These are phyloP conservation scores for Acleris sparsana DNA, from an alignment of 2,888 invertebrate genomes.

Conservation along the genomic window DNA sequence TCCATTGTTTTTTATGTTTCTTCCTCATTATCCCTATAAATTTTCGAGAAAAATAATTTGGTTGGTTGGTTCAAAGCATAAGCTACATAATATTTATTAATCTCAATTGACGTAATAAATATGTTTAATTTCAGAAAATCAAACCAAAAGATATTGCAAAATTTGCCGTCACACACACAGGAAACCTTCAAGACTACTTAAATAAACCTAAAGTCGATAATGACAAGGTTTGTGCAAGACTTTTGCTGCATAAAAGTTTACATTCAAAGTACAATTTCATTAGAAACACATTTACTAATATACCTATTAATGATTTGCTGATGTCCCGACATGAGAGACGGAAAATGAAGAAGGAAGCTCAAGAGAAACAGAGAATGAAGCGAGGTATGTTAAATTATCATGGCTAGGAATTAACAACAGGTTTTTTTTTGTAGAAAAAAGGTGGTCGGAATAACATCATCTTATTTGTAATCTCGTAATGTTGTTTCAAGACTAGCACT, in stretches of 20 bases:
- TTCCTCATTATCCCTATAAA: no score
- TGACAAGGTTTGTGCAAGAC: slow-evolving; percentile 71
- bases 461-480: no score
- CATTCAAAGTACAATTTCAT: slow-evolving; percentile 70
- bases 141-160: slow-evolving; percentile 70
- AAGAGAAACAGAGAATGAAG: slow-evolving; percentile 58
- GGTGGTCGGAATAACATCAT: no score
- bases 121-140: slow-evolving; percentile 67
- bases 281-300: slow-evolving; percentile 62
- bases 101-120: no score
- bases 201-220: slow-evolving; percentile 67
- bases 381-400: slow-evolving; percentile 40
- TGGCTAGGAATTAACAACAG: no score
- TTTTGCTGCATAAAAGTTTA: slow-evolving; percentile 69
- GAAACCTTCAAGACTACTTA: slow-evolving; percentile 61
- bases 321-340: slow-evolving; percentile 73
- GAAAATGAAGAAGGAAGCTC: slow-evolving; percentile 70
- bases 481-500: no score
- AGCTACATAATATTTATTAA: no score
- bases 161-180: slow-evolving; percentile 70
- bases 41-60: no score
- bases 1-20: no score
- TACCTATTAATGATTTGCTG: slow-evolving; percentile 70
- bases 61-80: no score
- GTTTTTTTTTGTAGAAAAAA: no score